Base-by-base conservation (phyloP, 1,140 invertebrate genomes). In the Tetramorium parvispinum region DNA sequence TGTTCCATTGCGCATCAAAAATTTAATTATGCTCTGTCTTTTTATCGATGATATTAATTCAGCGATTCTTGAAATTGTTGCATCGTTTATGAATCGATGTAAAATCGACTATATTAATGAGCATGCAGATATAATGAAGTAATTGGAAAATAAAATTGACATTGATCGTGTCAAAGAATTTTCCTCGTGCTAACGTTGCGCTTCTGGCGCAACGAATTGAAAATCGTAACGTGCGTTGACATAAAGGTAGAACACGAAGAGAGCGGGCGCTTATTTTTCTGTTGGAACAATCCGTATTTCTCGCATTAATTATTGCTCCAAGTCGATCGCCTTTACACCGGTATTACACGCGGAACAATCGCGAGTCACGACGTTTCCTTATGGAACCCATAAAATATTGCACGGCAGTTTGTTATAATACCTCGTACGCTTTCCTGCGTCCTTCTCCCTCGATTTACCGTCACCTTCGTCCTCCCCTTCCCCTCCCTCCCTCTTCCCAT, bases 331-430 rank as follows among this genome's bases (percentile, higher is more conserved):
- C 70, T 81, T 87, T 86, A 78, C 86, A 32, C 53, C 70, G 68
- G 53, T 87, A 75, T 87, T 76, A 85, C 85, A 88, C 88, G 88
- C 86, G 90, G 86, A 94, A 92, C 91, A 93, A 93, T 93, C 85
- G 89, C 71, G 78, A 81, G 85, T 87, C 85, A 71, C 89, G 92
- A 92, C 92, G 78, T 93, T 94, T 93, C 93, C 93, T 94, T 94
- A 94, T 94, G 92, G 91, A 88, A 91, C 89, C 89, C 93, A 91
- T 94, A 93, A 94, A 93, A 93, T 91, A 93, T 89, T 63, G 79
- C 89, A 87, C 87, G 91, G 87, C 89, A 91, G 89, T 91, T 91
- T 92, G 88, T 91, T 91, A 91, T 90, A 87, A 89, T 87, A 85
- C 75, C 85, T 88, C 88, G 73, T 86, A 68, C 43, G 75, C 75